phyloP scores from a whole-genome alignment of 1,140 invertebrate genomes.

The Mactra quadrangularis region DNA sequence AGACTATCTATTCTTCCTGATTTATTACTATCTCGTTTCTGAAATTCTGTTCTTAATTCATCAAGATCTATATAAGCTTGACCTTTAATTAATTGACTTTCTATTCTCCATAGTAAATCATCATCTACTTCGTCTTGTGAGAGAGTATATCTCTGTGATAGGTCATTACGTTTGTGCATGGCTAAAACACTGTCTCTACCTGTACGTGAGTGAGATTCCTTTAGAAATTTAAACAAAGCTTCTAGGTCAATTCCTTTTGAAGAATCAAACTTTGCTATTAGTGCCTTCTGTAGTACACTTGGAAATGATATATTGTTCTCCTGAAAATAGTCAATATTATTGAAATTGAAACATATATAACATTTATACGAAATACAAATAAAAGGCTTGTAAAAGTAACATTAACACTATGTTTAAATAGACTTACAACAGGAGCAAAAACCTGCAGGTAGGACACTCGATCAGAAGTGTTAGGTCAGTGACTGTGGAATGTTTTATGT shows the following conservation, averaged over 20 bases:
- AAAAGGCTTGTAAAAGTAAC: no score
- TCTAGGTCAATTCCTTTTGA: conserved; percentile 75
- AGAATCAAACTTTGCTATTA: conserved; percentile 68
- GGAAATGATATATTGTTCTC: conserved; percentile 72
- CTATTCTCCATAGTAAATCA: conserved; percentile 73
- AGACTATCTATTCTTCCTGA: conserved; percentile 52
- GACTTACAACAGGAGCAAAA: no score
- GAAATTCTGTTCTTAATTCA: conserved; percentile 61
- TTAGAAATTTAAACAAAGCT: conserved; percentile 70
- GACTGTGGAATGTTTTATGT: no score
- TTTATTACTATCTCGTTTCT: conserved; percentile 53
- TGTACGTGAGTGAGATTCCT: conserved; percentile 72
- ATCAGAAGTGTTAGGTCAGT: no score
- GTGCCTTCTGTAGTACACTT: conserved; percentile 62
- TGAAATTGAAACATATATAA: no score
- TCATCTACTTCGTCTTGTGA: conserved; percentile 71
- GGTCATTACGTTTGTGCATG: conserved; percentile 69
- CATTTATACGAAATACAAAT: no score
- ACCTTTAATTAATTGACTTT: conserved; percentile 66
- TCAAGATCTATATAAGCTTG: conserved; percentile 70
- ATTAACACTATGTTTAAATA: no score
- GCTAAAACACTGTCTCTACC: conserved; percentile 79
- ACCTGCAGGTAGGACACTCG: no score
- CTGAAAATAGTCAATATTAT: no score
- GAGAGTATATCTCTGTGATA: conserved; percentile 50